Evolutionary conservation across 2,888 invertebrate genomes (phyloP).

Genomic region (Mythimna loreyi): DNA sequence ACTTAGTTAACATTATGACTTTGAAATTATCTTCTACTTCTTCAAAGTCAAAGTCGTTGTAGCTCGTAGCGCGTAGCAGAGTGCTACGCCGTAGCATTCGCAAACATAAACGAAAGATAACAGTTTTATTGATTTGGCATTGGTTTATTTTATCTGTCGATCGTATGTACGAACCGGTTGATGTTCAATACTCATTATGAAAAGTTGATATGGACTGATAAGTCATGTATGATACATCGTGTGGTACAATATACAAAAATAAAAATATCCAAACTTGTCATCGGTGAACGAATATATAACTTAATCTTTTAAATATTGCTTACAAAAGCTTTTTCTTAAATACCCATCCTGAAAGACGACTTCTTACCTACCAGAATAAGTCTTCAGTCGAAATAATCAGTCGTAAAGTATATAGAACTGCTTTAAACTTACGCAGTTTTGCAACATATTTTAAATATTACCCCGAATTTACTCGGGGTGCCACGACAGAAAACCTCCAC

Average conservation of each 20-base stretch:
- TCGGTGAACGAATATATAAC: background rate
- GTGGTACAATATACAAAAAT: slow-evolving; percentile 47
- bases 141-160: slow-evolving; percentile 50
- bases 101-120: slow-evolving; percentile 29
- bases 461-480: too few relatives aligned
- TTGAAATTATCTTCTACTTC: slow-evolving; percentile 72
- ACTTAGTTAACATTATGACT: slow-evolving; percentile 85
- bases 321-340: too few relatives aligned
- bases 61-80: slow-evolving; percentile 69
- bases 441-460: too few relatives aligned
- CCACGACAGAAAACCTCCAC: too few relatives aligned
- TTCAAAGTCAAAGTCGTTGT: slow-evolving; percentile 66
- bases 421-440: too few relatives aligned
- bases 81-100: slow-evolving; percentile 71
- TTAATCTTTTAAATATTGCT: background rate
- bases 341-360: too few relatives aligned
- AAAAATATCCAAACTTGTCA: background rate
- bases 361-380: too few relatives aligned
- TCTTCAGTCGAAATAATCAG: too few relatives aligned
- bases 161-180: slow-evolving; percentile 48
- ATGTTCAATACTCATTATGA: slow-evolving; percentile 62
- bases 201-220: slow-evolving; percentile 56
- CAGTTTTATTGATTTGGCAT: slow-evolving; percentile 53
- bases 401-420: too few relatives aligned
- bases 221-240: slow-evolving; percentile 56